phyloP scores from a whole-genome alignment of 2,797 vertebrate species.

The Phataginus tetradactyla region DNA sequence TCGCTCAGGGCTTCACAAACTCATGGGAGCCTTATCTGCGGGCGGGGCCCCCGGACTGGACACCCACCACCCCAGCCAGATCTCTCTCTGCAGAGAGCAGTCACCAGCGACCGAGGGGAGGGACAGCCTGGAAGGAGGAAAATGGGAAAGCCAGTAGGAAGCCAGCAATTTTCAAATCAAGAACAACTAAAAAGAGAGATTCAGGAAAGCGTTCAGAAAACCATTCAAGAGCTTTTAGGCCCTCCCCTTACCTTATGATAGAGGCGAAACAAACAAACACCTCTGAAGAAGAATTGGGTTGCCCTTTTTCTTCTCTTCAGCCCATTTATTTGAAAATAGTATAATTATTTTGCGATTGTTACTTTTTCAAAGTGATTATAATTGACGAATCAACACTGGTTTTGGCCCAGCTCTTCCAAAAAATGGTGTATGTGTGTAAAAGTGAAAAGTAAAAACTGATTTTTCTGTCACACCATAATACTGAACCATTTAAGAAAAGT shows the following conservation, averaged over 20 bases:
- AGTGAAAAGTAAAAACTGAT: too few relatives aligned
- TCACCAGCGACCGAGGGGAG: neutral
- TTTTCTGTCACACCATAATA: neutral
- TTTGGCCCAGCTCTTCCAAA: neutral
- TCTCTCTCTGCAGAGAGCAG: neutral
- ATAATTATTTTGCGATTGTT: neutral
- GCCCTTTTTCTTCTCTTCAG: neutral
- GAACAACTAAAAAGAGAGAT: neutral
- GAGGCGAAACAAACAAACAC: neutral
- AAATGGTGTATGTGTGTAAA: neutral
- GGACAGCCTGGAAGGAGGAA: neutral
- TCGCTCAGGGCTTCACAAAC: neutral
- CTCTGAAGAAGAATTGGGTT: neutral
- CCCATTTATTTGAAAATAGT: slow-evolving; percentile 23
- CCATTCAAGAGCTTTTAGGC: neutral
- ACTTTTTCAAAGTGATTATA: neutral
- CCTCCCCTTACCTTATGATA: neutral
- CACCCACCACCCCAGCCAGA: too few relatives aligned
- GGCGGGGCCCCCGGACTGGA: neutral
- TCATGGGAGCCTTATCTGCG: neutral
- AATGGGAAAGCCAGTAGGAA: slow-evolving; percentile 20
- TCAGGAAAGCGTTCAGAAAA: neutral
- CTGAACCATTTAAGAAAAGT: neutral
- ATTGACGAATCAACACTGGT: neutral
- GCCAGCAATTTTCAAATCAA: neutral